Percentiles rank a stretch among this genome's conserved stretches.
These are phyloP conservation scores for Prolemur simus DNA, from an alignment of 2,113 vertebrate species.

Conservation along the genomic window DNA sequence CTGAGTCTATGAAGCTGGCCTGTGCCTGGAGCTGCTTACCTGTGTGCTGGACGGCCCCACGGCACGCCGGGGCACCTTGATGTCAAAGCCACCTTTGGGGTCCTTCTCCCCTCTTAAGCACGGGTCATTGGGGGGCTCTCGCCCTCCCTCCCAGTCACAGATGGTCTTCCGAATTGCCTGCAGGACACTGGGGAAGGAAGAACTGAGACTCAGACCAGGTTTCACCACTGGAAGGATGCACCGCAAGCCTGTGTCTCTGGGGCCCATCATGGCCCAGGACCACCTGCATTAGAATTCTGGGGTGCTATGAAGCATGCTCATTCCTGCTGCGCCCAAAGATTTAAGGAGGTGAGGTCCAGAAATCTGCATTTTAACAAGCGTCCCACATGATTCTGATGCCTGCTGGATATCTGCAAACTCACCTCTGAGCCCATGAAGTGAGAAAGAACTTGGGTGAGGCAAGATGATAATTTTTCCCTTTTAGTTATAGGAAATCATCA, in stretches of 20 bases:
- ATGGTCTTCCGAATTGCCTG: conserved; percentile 99
- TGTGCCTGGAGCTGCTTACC: conserved; percentile 81
- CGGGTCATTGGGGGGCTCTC: conserved; percentile 98
- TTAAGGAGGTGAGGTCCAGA: not conserved
- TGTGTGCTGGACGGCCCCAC: conserved; percentile 99
- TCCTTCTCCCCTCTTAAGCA: conserved; percentile 98
- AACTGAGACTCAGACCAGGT: conserved; percentile 15
- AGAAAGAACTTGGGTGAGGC: not conserved
- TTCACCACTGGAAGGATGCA: not conserved
- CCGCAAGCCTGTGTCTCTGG: not conserved
- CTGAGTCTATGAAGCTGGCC: not conserved
- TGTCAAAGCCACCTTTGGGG: conserved; percentile 98
- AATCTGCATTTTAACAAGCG: not conserved
- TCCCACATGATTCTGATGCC: not conserved
- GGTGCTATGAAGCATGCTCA: not conserved
- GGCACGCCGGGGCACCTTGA: conserved; percentile 97
- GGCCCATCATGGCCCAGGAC: not conserved
- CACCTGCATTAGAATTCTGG: not conserved
- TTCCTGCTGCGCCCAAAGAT: not conserved
- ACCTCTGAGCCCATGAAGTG: not conserved
- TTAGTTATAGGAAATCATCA: not conserved
- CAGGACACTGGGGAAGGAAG: conserved; percentile 89
- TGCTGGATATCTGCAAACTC: not conserved
- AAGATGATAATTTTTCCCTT: not conserved
- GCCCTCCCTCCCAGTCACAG: conserved; percentile 98